Evolutionary conservation across 1,140 invertebrate genomes (phyloP).

Genomic region (Bombus terrestris): DNA sequence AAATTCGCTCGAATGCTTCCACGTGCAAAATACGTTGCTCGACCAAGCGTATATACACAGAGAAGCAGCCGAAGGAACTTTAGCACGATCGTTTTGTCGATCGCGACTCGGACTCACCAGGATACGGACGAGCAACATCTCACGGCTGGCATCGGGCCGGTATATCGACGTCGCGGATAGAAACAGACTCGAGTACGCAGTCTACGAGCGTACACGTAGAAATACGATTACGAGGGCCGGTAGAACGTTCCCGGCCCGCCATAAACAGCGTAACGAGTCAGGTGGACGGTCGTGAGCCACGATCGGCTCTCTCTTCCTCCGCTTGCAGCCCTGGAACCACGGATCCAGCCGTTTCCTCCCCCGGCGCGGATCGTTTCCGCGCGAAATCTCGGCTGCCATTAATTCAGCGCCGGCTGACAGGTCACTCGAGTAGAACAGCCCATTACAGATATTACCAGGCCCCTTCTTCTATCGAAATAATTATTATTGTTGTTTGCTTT

Average conservation of each 20-base stretch:
- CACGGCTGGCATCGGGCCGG: background rate
- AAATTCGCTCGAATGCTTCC: background rate
- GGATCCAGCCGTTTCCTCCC: conserved; percentile 4
- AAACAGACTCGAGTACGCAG: background rate
- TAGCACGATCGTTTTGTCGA: background rate
- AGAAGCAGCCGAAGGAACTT: background rate
- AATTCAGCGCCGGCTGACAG: conserved; percentile 77
- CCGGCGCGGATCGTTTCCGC: conserved; percentile 51
- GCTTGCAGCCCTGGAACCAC: background rate
- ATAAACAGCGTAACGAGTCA: conserved; percentile 32
- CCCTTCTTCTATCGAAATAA: conserved; percentile 75
- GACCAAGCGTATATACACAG: too few relatives aligned
- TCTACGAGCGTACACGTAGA: conserved; percentile 26
- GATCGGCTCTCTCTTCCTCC: conserved; percentile 31
- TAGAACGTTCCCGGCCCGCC: background rate
- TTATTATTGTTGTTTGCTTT: conserved; percentile 83
- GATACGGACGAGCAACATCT: background rate
- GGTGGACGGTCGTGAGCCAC: conserved; percentile 53
- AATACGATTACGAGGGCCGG: conserved; percentile 48
- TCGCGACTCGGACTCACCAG: conserved; percentile 7
- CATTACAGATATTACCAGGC: conserved; percentile 79
- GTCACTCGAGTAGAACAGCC: conserved; percentile 80
- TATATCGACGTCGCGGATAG: background rate
- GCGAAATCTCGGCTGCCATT: conserved; percentile 80
- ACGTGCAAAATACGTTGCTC: background rate